Percentiles rank a stretch among this genome's conserved stretches.
These are phyloP conservation scores for Reticulitermes lucifugus DNA, from an alignment of 2,888 invertebrate genomes.

Conservation along the genomic window DNA sequence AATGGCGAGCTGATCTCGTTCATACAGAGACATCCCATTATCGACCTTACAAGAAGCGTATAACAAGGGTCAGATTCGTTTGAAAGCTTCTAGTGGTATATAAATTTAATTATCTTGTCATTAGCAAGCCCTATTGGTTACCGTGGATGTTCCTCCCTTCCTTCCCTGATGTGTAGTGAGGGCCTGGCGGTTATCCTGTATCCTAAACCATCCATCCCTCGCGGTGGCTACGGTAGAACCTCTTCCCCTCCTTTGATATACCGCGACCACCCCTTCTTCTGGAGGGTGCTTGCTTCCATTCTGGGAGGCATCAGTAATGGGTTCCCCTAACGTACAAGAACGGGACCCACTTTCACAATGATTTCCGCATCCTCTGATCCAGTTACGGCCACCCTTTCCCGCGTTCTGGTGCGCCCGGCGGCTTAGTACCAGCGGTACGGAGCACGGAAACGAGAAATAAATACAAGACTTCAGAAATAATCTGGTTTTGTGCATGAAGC, in stretches of 20 bases:
- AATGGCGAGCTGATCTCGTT: constrained; percentile 51
- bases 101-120: constrained; percentile 52
- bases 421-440: not conserved
- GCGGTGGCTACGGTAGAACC: not conserved
- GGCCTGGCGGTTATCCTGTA: constrained; percentile 37
- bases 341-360: constrained; percentile 46
- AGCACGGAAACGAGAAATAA: not conserved
- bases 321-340: constrained; percentile 36
- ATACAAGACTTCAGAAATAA: not conserved
- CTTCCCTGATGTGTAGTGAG: constrained; percentile 24
- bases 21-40: constrained; percentile 49
- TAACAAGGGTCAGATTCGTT: constrained; percentile 46
- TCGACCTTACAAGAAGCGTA: constrained; percentile 49
- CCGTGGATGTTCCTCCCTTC: constrained; percentile 30
- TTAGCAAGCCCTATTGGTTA: constrained; percentile 49
- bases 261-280: constrained; percentile 13
- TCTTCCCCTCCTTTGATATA: not conserved
- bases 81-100: constrained; percentile 19
- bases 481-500: not conserved
- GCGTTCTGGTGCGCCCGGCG: not conserved
- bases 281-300: constrained; percentile 14
- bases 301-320: constrained; percentile 43
- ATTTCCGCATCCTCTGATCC: constrained; percentile 48
- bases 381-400: constrained; percentile 15
- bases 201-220: constrained; percentile 29